Conservation (phyloP, 2,113 vertebrate genomes). For the Pygoscelis antarcticus region DNA sequence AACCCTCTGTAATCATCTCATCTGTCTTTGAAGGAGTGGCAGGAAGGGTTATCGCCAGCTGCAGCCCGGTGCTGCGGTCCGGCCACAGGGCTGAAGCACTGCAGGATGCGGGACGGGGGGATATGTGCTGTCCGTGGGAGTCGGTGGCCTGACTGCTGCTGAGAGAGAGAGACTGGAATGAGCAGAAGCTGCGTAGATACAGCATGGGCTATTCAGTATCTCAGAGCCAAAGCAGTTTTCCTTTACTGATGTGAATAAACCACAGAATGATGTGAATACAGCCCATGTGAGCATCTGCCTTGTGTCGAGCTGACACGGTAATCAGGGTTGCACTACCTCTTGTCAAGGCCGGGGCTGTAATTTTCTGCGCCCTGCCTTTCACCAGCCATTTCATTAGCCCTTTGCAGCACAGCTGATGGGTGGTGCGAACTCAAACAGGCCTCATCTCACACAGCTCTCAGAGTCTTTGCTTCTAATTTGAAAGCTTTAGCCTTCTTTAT, state of each 20-base stretch:
- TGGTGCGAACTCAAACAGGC: background rate
- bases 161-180: background rate
- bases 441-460: background rate
- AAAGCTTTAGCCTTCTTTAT: constrained; percentile 30
- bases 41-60: background rate
- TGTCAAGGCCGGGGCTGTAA: background rate
- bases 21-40: background rate
- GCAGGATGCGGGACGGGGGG: rapidly evolving
- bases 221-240: background rate
- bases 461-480: constrained; percentile 26
- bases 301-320: background rate
- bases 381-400: background rate
- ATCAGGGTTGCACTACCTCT: background rate
- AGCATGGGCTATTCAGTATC: background rate
- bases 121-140: background rate
- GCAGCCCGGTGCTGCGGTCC: background rate
- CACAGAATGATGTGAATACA: rapidly evolving
- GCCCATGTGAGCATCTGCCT: background rate
- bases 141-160: rapidly evolving
- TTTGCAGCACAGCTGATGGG: background rate
- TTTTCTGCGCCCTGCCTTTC: constrained; percentile 5
- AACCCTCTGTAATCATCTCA: background rate
- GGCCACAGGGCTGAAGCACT: background rate
- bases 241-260: background rate
- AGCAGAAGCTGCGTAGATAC: background rate